Conservation (phyloP, 2,113 vertebrate genomes). For the Menura novaehollandiae region DNA sequence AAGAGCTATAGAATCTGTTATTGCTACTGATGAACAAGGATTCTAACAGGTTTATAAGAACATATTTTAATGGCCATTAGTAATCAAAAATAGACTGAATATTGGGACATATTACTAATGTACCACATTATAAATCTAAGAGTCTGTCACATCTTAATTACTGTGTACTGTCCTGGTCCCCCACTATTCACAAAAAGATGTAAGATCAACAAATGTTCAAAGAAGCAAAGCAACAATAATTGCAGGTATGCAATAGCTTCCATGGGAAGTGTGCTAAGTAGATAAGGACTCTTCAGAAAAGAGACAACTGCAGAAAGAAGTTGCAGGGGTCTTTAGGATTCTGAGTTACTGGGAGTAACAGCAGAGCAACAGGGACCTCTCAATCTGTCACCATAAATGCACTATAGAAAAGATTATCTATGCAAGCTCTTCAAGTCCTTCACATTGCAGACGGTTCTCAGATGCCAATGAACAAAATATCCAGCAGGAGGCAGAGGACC, state of each 20-base stretch:
- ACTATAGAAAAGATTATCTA: neutral
- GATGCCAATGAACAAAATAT: neutral
- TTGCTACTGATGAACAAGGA: neutral
- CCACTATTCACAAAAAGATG: neutral
- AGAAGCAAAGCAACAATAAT: neutral
- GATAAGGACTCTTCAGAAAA: neutral
- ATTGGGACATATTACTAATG: neutral
- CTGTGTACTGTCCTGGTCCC: neutral
- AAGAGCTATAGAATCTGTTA: neutral
- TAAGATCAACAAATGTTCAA: neutral
- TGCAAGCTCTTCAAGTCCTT: neutral
- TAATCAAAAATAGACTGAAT: neutral
- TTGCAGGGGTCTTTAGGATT: neutral
- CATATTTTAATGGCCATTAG: neutral
- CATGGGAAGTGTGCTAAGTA: neutral
- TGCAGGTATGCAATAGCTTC: neutral
- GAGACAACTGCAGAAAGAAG: neutral
- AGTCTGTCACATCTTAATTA: neutral
- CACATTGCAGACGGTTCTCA: neutral
- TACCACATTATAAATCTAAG: neutral
- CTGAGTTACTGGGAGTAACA: neutral
- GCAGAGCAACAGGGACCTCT: neutral
- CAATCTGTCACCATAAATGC: neutral
- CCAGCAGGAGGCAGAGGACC: neutral
- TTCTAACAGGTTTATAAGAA: neutral